Percentiles rank a stretch among this genome's conserved stretches.
Evolutionary conservation across 2,113 vertebrate species (phyloP).

Genomic region (Scomber japonicus): DNA sequence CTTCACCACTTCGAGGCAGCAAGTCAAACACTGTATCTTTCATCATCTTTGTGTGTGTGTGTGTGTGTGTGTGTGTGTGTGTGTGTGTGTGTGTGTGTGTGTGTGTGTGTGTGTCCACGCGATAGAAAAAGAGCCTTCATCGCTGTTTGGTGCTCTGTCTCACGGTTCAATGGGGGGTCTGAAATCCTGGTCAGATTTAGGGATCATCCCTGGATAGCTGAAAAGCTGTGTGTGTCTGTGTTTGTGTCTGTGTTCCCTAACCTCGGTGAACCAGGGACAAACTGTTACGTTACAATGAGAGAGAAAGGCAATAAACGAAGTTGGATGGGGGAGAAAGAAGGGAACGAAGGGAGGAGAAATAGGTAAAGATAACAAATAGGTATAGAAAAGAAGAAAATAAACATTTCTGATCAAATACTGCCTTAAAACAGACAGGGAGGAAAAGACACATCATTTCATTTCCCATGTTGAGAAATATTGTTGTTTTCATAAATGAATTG

Average conservation of each 20-base stretch:
- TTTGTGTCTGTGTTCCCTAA: not conserved
- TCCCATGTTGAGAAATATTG: conserved; percentile 17
- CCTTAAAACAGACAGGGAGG: not conserved
- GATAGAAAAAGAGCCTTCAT: too few species aligned
- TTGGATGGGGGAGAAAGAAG: not conserved
- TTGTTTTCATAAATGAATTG: conserved; percentile 37
- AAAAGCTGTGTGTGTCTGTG: not conserved
- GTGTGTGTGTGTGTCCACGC: too few species aligned
- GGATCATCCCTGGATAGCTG: conserved; percentile 11
- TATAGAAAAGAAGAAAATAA: not conserved
- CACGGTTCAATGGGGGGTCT: not conserved
- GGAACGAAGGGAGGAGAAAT: not conserved
- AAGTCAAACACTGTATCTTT: too few species aligned
- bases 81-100: too few species aligned
- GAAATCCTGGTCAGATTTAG: conserved; percentile 5
- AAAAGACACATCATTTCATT: conserved; percentile 22
- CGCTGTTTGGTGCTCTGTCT: not conserved
- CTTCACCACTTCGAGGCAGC: too few species aligned
- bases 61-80: too few species aligned
- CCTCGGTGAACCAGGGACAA: not conserved
- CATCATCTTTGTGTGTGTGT: too few species aligned
- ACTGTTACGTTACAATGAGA: not conserved
- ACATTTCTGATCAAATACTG: conserved; percentile 4
- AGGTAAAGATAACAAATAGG: not conserved
- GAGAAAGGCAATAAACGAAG: not conserved